Evolutionary conservation across 2,113 vertebrate genomes (phyloP).

Genomic region (Seriola quinqueradiata): DNA sequence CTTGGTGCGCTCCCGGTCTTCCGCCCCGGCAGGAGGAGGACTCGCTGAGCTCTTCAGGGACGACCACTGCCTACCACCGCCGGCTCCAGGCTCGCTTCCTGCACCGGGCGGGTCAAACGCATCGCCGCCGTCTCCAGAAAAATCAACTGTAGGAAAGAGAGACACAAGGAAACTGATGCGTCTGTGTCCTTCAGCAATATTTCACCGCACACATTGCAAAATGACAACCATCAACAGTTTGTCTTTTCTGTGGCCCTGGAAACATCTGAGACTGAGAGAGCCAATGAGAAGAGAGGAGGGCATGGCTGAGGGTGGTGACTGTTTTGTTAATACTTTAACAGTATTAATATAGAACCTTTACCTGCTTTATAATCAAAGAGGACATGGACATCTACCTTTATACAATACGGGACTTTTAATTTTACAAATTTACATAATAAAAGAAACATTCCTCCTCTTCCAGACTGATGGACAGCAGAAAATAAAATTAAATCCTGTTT

Average conservation of each 20-base stretch:
- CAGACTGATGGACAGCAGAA: not conserved
- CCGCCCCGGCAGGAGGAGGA: constrained; percentile 74
- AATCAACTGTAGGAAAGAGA: constrained; percentile 69
- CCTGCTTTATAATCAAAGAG: too few relatives aligned
- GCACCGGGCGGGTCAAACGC: constrained; percentile 77
- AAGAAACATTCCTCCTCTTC: too few relatives aligned
- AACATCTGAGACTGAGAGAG: too few relatives aligned
- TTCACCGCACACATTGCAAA: too few relatives aligned
- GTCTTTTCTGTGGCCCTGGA: not conserved
- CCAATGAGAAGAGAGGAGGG: too few relatives aligned
- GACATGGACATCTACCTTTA: too few relatives aligned
- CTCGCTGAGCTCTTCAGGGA: constrained; percentile 81
- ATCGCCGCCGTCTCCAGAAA: constrained; percentile 81
- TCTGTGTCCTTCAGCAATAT: not conserved
- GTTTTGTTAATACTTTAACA: too few relatives aligned
- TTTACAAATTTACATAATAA: not conserved
- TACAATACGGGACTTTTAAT: too few relatives aligned
- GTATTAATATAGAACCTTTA: too few relatives aligned
- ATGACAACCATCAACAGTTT: not conserved
- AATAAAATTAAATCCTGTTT: not conserved
- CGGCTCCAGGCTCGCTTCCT: constrained; percentile 46
- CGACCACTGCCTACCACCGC: constrained; percentile 72
- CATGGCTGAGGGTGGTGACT: too few relatives aligned
- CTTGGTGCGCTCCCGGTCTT: constrained; percentile 84
- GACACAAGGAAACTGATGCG: not conserved